Base-by-base conservation (phyloP, 1,140 invertebrate genomes). In the Sarcophaga bullata region DNA sequence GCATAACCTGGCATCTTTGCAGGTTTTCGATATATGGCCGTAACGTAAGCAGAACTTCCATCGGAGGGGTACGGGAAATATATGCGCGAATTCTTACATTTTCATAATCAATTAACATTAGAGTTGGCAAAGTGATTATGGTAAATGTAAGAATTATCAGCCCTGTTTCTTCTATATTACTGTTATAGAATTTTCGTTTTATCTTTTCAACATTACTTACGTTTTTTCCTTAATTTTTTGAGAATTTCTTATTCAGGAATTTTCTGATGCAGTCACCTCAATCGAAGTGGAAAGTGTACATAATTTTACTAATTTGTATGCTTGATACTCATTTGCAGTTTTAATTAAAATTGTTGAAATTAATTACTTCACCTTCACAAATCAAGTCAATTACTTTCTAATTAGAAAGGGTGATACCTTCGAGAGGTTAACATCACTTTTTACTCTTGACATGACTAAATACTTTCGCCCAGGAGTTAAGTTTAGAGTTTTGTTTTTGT, bases 271-370 rank as follows among this genome's bases (percentile, higher is more conserved):
- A 37, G 37, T 25, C 6, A 25, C 72, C 46, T 73, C 10, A 73
- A 73, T 73, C 46, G 37, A 19, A 73, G 72, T 6, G 6, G 72
- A 37, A 8, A 73, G 46, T 25, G 72, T 37, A 8, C 19, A 37
- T 37, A 73, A 11, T 37, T 73, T 17, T 73, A 73, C 46, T 25
- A 73, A 25, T 37, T 37, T 73, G 8, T 25, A 37, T 5, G 25
- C 72, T 73, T 75, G 73, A 15, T 11, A 48, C 6, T 75, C 47
- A 11, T 75, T 75, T 46, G 47, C n/a, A 48, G 73, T 75, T 75
- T 75, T 75, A 8, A 75, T 48, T 3, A 75, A n/a, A 8, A 75
- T n/a, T 3, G 73, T 75, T 75, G 11, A 37, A 75, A 8, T n/a
- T 15, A 15, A 13, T 13, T 15, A 75, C 47, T 75, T 75, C 73